Evolutionary conservation across 2,888 invertebrate genomes (phyloP).

Genomic region (Apamea anceps): DNA sequence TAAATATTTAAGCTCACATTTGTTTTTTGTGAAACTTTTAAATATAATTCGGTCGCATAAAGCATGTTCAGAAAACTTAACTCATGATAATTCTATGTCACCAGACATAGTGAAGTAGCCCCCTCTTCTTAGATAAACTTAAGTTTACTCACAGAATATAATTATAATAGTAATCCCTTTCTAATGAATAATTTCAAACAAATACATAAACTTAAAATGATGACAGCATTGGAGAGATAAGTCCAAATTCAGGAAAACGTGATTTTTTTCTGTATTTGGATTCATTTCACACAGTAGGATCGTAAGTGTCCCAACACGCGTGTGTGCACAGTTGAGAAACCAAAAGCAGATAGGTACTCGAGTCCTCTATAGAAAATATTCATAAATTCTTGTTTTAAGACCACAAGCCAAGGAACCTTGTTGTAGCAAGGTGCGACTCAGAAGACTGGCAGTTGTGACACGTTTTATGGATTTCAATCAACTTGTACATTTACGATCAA

Average conservation of each 20-base stretch:
- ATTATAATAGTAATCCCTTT: neutral
- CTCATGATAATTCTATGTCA: neutral
- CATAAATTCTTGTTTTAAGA: neutral
- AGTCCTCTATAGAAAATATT: neutral
- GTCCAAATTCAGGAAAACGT: neutral
- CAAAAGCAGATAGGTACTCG: neutral
- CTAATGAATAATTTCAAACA: neutral
- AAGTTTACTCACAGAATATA: neutral
- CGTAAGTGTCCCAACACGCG: neutral
- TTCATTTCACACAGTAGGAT: neutral
- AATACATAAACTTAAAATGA: neutral
- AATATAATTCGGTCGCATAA: neutral
- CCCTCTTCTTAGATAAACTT: neutral
- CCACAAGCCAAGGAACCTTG: neutral
- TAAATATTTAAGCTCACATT: neutral
- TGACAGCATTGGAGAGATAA: neutral
- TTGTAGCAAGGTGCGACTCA: neutral
- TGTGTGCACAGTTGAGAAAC: neutral
- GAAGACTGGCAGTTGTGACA: neutral
- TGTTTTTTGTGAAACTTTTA: neutral
- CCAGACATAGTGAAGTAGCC: neutral
- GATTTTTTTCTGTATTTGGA: neutral
- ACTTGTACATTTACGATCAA: conserved; percentile 36
- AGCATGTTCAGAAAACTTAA: neutral
- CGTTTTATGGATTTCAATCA: conserved; percentile 25